Conservation (phyloP, 2,113 vertebrate genomes). For the Lagopus muta region DNA sequence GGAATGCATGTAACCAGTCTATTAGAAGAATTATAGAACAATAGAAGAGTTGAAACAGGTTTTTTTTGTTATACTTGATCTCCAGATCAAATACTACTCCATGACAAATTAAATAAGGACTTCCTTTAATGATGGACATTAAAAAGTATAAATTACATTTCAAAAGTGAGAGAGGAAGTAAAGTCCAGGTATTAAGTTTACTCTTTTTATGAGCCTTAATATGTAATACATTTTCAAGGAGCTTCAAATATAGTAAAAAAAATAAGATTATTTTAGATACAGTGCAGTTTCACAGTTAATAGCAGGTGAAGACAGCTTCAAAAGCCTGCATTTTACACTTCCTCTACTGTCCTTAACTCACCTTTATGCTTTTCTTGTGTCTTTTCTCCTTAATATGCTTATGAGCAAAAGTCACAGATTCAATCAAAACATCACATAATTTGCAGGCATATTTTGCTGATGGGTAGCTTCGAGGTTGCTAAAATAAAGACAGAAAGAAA, state of each 20-base stretch:
- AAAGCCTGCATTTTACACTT: not conserved
- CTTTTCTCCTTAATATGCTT: constrained; percentile 92
- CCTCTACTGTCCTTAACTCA: constrained; percentile 58
- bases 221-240: not conserved
- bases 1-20: not conserved
- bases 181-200: not conserved
- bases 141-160: not conserved
- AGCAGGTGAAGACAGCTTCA: not conserved
- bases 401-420: constrained; percentile 86
- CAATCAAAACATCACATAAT: constrained; percentile 88
- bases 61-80: not conserved
- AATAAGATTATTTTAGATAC: not conserved
- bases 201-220: not conserved
- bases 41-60: not conserved
- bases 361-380: constrained; percentile 89
- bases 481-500: constrained; percentile 51
- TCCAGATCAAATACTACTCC: not conserved
- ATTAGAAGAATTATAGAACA: not conserved
- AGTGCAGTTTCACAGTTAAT: not conserved
- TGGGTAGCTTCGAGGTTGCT: constrained; percentile 85
- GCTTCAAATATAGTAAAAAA: not conserved
- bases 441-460: constrained; percentile 85
- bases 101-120: not conserved
- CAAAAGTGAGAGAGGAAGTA: not conserved
- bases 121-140: not conserved